These are phyloP conservation scores for Eupithecia subumbrata DNA, from an alignment of 2,888 invertebrate species.

Conservation along the genomic window DNA sequence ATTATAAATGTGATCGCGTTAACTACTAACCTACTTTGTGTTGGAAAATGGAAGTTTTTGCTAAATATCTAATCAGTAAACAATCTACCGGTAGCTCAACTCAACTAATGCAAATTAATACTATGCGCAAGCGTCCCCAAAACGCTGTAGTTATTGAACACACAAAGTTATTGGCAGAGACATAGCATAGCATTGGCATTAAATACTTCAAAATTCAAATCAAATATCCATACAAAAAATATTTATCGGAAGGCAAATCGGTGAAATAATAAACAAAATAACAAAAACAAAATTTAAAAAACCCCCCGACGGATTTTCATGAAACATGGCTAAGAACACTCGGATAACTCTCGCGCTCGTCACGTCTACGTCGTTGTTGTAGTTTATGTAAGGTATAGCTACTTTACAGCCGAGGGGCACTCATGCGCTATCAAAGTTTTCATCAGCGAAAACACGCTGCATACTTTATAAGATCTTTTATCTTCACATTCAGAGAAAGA, in stretches of 20 bases:
- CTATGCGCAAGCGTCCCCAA: background rate
- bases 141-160: background rate
- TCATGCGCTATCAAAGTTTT: conserved; percentile 31
- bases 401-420: background rate
- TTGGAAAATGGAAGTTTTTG: too few relatives aligned
- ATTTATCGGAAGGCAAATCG: background rate
- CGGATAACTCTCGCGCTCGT: too few relatives aligned
- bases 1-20: background rate
- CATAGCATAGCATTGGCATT: too few relatives aligned
- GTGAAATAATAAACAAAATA: background rate
- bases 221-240: too few relatives aligned
- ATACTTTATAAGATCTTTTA: conserved; percentile 26
- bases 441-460: conserved; percentile 20
- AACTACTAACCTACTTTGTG: too few relatives aligned
- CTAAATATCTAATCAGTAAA: background rate
- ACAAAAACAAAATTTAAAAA: too few relatives aligned
- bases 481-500: conserved; percentile 22
- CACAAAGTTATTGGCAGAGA: background rate
- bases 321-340: too few relatives aligned
- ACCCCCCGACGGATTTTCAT: too few relatives aligned
- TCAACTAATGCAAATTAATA: background rate
- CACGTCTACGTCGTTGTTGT: conserved; percentile 10
- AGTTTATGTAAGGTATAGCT: conserved; percentile 8
- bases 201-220: background rate
- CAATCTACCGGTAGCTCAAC: too few relatives aligned